Percentiles rank a stretch among this genome's conserved stretches.
phyloP scores from a whole-genome alignment of 2,113 vertebrate species.

The Trichechus manatus region DNA sequence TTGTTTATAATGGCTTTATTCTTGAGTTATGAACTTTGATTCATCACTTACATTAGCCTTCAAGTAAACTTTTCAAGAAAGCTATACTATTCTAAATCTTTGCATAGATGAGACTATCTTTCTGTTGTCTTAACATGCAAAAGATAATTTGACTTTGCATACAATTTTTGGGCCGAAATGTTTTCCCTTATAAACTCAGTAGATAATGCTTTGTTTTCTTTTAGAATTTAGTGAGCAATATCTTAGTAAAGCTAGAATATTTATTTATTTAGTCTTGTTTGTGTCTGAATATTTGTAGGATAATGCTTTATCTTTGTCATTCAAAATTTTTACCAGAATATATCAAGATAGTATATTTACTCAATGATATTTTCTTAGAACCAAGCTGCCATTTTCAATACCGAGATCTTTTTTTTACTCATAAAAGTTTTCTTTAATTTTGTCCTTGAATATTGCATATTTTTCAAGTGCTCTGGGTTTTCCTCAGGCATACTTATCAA shows the following conservation, averaged over 20 bases:
- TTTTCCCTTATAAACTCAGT: background rate
- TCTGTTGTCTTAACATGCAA: constrained; percentile 24
- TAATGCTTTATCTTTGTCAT: background rate
- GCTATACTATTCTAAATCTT: background rate
- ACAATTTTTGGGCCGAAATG: background rate
- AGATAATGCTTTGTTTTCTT: constrained; percentile 43
- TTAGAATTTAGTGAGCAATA: constrained; percentile 1
- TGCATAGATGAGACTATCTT: background rate
- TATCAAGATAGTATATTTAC: background rate
- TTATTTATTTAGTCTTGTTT: constrained; percentile 34
- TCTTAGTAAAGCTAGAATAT: background rate
- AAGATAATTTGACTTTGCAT: background rate
- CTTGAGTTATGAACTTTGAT: constrained; percentile 46
- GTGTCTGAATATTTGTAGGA: constrained; percentile 31
- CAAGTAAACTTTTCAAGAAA: constrained; percentile 35
- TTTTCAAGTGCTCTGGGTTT: constrained; percentile 59
- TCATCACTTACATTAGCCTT: background rate
- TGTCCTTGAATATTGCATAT: background rate
- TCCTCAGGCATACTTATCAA: background rate
- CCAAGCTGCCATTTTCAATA: constrained; percentile 38
- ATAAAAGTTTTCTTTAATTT: background rate
- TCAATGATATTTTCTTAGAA: constrained; percentile 44
- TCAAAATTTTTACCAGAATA: constrained; percentile 38
- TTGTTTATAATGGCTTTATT: constrained; percentile 32
- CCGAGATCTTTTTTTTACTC: background rate